A percentile compares a stretch with the other conserved stretches of the same genome.
Evolutionary conservation across 2,797 vertebrate species (phyloP).

Genomic region (Strix occidentalis): DNA sequence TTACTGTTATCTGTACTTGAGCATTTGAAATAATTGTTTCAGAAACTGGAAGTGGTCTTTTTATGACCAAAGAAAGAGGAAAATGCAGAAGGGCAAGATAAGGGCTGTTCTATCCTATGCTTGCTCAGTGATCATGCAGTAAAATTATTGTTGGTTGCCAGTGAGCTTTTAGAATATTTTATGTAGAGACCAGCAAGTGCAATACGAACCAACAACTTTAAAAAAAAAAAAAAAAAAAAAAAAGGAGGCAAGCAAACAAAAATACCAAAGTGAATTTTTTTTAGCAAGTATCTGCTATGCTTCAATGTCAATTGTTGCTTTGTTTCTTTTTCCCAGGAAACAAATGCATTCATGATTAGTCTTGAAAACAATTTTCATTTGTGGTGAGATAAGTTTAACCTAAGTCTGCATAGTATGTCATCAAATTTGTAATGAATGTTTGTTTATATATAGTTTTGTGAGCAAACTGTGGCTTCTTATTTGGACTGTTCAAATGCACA

Average conservation of each 20-base stretch:
- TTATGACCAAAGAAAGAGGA: neutral
- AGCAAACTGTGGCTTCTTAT: neutral
- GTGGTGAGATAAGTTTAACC: neutral
- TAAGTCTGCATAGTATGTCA: neutral
- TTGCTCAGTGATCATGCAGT: neutral
- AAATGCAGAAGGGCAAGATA: neutral
- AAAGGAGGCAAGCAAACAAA: accelerated
- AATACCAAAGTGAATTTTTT: neutral
- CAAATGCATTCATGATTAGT: neutral
- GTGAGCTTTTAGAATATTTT: neutral
- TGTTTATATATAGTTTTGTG: neutral
- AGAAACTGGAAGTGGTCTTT: neutral
- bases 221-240: neutral
- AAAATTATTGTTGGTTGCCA: neutral
- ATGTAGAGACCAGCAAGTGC: neutral
- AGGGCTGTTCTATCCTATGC: neutral
- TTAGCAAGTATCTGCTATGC: no score
- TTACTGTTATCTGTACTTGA: neutral
- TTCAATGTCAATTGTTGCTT: neutral
- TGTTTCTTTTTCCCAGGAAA: neutral
- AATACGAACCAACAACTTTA: neutral
- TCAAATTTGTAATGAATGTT: neutral
- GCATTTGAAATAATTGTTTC: neutral
- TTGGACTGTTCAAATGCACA: neutral
- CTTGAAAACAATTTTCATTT: neutral